These are phyloP conservation scores for Sycophila texana DNA, from an alignment of 2,888 invertebrate genomes.

Conservation along the genomic window DNA sequence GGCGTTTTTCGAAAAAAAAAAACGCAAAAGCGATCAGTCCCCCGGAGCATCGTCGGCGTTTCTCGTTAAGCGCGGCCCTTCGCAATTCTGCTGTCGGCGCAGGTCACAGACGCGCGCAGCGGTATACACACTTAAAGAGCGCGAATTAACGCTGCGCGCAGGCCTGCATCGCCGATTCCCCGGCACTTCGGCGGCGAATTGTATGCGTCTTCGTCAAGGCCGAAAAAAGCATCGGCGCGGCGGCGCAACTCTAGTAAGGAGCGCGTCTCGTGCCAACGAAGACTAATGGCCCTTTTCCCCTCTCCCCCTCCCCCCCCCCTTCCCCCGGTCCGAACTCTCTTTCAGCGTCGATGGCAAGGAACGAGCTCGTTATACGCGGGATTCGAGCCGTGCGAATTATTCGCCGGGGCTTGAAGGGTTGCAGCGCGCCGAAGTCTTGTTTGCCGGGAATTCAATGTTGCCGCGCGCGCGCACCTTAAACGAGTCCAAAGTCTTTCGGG, in stretches of 20 bases:
- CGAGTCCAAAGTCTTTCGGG: constrained; percentile 1
- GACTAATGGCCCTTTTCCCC: constrained; percentile 53
- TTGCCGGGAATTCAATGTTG: constrained; percentile 35
- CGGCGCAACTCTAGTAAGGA: constrained; percentile 11
- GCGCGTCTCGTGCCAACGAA: constrained; percentile 44
- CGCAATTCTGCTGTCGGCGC: constrained; percentile 49
- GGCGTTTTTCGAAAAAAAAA: neutral
- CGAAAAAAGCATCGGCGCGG: constrained; percentile 47
- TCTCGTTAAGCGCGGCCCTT: constrained; percentile 11
- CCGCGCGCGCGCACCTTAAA: constrained; percentile 33
- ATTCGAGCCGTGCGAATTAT: constrained; percentile 43
- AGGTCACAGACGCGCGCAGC: constrained; percentile 19
- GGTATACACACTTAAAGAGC: constrained; percentile 24
- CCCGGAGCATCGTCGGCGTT: constrained; percentile 9
- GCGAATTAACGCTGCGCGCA: constrained; percentile 34
- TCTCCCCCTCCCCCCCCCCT: neutral
- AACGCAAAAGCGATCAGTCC: neutral
- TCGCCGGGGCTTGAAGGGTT: constrained; percentile 46
- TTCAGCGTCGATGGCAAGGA: constrained; percentile 15
- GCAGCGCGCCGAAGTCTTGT: constrained; percentile 28
- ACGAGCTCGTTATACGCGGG: constrained; percentile 53
- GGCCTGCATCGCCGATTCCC: neutral
- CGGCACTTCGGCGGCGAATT: constrained; percentile 31
- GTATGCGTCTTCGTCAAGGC: constrained; percentile 51
- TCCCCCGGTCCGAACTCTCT: constrained; percentile 11